phyloP scores from a whole-genome alignment of 1,140 invertebrate species.

The Cotesia typhae region DNA sequence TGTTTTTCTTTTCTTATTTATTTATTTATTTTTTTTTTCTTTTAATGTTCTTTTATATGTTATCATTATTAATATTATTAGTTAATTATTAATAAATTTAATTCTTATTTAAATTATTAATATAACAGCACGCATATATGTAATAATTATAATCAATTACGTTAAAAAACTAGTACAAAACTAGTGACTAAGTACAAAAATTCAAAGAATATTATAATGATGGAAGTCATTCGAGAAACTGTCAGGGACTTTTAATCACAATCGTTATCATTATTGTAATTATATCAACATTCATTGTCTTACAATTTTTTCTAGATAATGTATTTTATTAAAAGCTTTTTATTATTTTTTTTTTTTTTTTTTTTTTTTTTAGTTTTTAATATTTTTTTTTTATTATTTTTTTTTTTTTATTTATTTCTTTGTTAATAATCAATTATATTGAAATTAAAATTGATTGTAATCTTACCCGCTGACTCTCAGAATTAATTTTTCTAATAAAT shows the following conservation, averaged over 20 bases:
- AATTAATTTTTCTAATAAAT: not conserved
- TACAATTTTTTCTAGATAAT: conserved; percentile 25
- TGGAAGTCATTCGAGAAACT: conserved; percentile 57
- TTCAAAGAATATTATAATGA: conserved; percentile 61
- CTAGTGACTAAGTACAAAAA: conserved; percentile 66
- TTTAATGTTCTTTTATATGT: not conserved
- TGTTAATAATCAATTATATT: too few relatives aligned
- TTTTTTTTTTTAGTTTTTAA: too few relatives aligned
- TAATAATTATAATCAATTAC: conserved; percentile 53
- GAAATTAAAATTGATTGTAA: too few relatives aligned
- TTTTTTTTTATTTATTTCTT: too few relatives aligned
- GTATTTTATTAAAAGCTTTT: conserved; percentile 7
- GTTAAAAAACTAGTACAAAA: conserved; percentile 67
- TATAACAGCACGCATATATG: conserved; percentile 61
- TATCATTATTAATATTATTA: conserved; percentile 13
- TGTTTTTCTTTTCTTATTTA: not conserved
- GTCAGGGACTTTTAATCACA: conserved; percentile 47
- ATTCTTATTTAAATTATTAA: conserved; percentile 62
- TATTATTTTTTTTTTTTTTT: too few relatives aligned
- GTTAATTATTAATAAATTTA: conserved; percentile 44
- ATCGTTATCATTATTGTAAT: conserved; percentile 18
- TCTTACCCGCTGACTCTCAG: conserved; percentile 22
- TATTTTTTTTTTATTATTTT: too few relatives aligned
- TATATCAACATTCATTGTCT: conserved; percentile 10
- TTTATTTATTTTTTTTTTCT: too few relatives aligned